Evolutionary conservation across 2,797 vertebrate species (phyloP), one percentile per base, ranked within the genome.

Genomic region (Esox masquinongy): DNA sequence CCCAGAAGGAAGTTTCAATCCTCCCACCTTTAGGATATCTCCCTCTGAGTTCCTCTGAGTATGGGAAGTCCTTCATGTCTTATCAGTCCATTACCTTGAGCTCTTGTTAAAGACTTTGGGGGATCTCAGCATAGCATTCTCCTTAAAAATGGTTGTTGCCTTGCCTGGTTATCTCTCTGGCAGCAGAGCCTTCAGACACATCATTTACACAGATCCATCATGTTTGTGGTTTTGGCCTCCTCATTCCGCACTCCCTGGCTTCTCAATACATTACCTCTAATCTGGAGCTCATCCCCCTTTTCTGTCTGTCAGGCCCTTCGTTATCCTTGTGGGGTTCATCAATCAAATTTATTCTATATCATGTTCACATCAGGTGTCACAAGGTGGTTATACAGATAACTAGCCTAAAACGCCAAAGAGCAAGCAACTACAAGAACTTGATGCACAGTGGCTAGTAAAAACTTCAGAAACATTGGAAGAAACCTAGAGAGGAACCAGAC

Each of bases 101-200:
- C 49, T 34, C 56, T 68, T n/a, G 71, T 80, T 79, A 74, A 8
- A 70, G 74, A 82, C 72, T 81, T 69, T 31, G 43, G 0, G 49
- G 70, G 73, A 77, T 71, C 70, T 74, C 68, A 68, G 26, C 22
- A 1, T 75, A 80, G 78, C 17, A 3, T 75, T 53, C 77, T 80
- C 74, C 70, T 51, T 22, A 24, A 34, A 61, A 51, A 72, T 72
- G 77, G 75, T 68, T 61, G 68, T 7, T 16, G 4, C 17, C 17
- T 39, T 19, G 43, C 68, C 43, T 43, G 50, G 50, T 67, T 81
- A 85, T 74, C 80, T 78, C 71, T 82, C 81, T 75, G 69, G 79
- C 73, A 78, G 76, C 70, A 83, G 81, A 85, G 61, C 72, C 29
- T 76, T 79, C 74, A 81, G 82, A 80, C 80, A 83, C 82, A 73